Conservation (phyloP, 2,888 invertebrate species). For the Chrysolina oricalcia region DNA sequence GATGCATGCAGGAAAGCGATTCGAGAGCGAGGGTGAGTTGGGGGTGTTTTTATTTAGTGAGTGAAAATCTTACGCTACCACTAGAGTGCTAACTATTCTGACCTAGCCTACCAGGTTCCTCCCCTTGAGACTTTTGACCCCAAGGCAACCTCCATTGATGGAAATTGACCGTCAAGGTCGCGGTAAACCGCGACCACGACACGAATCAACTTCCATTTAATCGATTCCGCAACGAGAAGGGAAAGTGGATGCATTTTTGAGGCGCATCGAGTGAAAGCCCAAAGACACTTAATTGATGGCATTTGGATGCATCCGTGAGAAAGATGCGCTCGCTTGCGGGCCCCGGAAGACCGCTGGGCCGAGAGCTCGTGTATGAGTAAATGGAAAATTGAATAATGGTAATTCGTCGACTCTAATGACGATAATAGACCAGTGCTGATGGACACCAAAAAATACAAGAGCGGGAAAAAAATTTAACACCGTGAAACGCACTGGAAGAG, state of each 20-base stretch:
- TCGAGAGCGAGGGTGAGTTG: too few species aligned
- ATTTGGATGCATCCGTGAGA: slow-evolving; percentile 25
- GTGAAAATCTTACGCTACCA: too few species aligned
- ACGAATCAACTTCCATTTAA: slow-evolving; percentile 37
- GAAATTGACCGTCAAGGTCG: slow-evolving; percentile 7
- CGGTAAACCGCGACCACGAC: slow-evolving; percentile 1
- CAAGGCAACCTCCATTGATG: too few species aligned
- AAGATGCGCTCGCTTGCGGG: background rate
- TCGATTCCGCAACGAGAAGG: slow-evolving; percentile 36
- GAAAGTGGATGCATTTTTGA: slow-evolving; percentile 39
- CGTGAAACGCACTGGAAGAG: too few species aligned
- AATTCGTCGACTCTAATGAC: background rate
- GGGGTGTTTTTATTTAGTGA: too few species aligned
- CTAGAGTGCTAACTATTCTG: too few species aligned
- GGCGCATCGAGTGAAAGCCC: slow-evolving; percentile 27
- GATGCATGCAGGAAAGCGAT: too few species aligned
- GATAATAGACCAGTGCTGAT: too few species aligned
- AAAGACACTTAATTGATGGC: slow-evolving; percentile 20
- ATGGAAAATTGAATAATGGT: slow-evolving; percentile 13
- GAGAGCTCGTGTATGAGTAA: background rate
- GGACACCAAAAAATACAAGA: too few species aligned
- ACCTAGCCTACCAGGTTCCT: too few species aligned
- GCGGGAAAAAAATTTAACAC: too few species aligned
- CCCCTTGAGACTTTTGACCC: too few species aligned
- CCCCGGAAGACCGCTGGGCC: slow-evolving; percentile 10